Percentiles rank a stretch among this genome's conserved stretches.
Conservation (phyloP, 2,888 invertebrate species). For the Drosophila rellima region DNA sequence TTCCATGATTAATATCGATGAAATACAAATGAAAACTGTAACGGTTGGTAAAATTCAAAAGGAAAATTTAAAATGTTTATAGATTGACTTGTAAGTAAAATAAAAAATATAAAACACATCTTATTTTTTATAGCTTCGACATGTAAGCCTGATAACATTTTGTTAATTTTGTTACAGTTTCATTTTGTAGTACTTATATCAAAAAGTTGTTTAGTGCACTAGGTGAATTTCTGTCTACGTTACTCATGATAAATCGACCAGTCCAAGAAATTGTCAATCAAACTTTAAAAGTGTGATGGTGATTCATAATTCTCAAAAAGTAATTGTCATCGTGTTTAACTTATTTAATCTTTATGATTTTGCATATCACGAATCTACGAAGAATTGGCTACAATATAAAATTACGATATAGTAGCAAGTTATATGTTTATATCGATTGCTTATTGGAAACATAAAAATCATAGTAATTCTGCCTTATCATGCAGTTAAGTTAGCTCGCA, state of each 20-base stretch:
- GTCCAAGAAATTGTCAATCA: conserved; percentile 9
- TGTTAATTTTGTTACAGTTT: background rate
- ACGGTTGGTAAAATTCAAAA: conserved; percentile 1
- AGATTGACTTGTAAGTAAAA: background rate
- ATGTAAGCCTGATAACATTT: too few species aligned
- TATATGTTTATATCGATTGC: conserved; percentile 53
- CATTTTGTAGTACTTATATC: background rate
- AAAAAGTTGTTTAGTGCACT: background rate
- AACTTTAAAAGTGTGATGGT: conserved; percentile 1
- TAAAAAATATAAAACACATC: too few species aligned
- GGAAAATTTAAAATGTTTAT: background rate
- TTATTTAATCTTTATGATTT: conserved; percentile 28
- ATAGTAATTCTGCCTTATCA: conserved; percentile 26
- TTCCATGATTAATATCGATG: conserved; percentile 6
- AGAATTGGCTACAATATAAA: conserved; percentile 25
- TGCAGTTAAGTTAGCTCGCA: conserved; percentile 8
- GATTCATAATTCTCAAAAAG: conserved; percentile 32
- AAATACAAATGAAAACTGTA: background rate
- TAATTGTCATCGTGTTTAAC: conserved; percentile 1
- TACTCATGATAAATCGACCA: conserved; percentile 7
- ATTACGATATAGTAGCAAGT: conserved; percentile 38
- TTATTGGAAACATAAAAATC: conserved; percentile 53
- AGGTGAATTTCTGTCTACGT: background rate
- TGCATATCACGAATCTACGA: background rate
- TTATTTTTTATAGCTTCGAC: too few species aligned